A percentile compares a stretch with the other conserved stretches of the same genome.
Conservation (phyloP, 2,797 vertebrate genomes). For the Carcharodon carcharias region DNA sequence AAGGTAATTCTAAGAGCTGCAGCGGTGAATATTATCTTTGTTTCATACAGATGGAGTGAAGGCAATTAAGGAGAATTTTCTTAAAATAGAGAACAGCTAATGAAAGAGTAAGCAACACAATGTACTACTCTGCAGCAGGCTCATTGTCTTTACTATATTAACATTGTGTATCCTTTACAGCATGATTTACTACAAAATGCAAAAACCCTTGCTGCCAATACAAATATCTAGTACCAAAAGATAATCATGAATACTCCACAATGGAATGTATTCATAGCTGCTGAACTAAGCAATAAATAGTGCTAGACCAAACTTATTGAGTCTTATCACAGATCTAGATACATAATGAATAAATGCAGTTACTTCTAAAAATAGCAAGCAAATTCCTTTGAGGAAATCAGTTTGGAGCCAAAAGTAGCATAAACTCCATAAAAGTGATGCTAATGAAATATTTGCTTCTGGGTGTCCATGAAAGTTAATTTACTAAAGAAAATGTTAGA, state of each 20-base stretch:
- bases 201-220: neutral
- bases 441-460: constrained; percentile 8
- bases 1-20: neutral
- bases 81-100: neutral
- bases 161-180: neutral
- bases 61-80: neutral
- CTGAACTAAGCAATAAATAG: constrained; percentile 26
- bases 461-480: neutral
- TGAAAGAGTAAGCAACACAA: neutral
- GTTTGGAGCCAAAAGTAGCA: neutral
- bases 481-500: neutral
- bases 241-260: neutral
- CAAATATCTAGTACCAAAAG: neutral
- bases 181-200: neutral
- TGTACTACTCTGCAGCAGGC: neutral
- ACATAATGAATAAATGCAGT: constrained; percentile 16
- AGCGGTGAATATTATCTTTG: neutral
- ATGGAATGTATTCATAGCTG: neutral
- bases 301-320: neutral
- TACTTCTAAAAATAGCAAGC: constrained; percentile 25
- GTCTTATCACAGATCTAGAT: neutral
- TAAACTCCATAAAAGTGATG: neutral
- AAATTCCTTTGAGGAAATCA: neutral
- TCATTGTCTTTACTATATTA: neutral
- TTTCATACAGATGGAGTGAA: neutral